These are phyloP conservation scores for Scaeva pyrastri DNA, from an alignment of 2,888 invertebrate genomes.

Conservation along the genomic window DNA sequence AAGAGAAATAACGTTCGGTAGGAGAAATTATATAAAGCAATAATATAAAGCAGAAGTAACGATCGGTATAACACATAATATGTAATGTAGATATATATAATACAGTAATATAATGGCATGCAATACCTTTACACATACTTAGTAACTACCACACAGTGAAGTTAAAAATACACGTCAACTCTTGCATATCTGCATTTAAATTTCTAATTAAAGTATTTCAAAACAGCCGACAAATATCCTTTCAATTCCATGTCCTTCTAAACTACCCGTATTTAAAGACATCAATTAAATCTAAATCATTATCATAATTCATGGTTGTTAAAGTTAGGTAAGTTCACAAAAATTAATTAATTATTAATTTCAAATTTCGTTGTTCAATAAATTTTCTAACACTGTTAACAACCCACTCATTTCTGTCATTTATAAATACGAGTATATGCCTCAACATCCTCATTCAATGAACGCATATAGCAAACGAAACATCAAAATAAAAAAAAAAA, in stretches of 20 bases:
- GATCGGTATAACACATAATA: too few relatives aligned
- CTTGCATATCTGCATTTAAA: too few relatives aligned
- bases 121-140: too few relatives aligned
- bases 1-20: too few relatives aligned
- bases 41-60: too few relatives aligned
- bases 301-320: constrained; percentile 10
- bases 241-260: not conserved
- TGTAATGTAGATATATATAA: too few relatives aligned
- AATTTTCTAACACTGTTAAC: not conserved
- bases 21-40: too few relatives aligned
- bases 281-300: constrained; percentile 11
- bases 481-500: not conserved
- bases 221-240: not conserved
- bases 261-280: not conserved
- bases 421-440: constrained; percentile 7
- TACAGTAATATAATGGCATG: too few relatives aligned
- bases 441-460: constrained; percentile 20
- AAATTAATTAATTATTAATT: constrained; percentile 7
- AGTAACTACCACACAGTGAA: too few relatives aligned
- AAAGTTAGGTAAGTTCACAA: not conserved
- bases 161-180: too few relatives aligned
- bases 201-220: not conserved
- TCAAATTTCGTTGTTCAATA: constrained; percentile 4
- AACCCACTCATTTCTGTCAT: constrained; percentile 27
- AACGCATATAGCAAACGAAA: constrained; percentile 22